phyloP scores from a whole-genome alignment of 2,113 vertebrate species.

The Pyrgilauda ruficollis region DNA sequence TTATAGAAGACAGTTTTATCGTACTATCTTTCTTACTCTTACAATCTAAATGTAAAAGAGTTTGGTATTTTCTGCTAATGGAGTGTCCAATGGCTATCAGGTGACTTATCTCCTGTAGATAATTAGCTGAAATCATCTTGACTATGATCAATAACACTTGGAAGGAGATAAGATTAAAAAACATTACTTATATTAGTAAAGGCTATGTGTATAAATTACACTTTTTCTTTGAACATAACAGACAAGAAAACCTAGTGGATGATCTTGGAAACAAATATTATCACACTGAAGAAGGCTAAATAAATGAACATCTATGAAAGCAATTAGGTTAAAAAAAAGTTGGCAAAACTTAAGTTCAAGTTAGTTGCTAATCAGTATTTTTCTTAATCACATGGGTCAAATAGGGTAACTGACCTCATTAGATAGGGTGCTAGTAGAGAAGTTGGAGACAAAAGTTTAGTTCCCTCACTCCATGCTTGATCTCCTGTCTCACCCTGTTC shows the following conservation, averaged over 20 bases:
- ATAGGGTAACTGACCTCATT: not conserved
- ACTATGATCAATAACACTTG: not conserved
- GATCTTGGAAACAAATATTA: not conserved
- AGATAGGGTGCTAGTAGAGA: not conserved
- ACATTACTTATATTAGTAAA: not conserved
- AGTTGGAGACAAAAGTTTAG: not conserved
- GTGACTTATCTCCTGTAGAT: not conserved
- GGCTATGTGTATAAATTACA: not conserved
- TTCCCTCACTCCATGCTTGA: not conserved
- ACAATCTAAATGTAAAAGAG: not conserved
- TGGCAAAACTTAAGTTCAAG: not conserved
- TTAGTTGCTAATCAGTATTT: not conserved
- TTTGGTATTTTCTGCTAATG: not conserved
- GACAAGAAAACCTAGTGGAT: not conserved
- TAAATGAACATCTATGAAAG: not conserved
- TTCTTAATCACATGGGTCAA: not conserved
- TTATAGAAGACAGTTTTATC: not conserved
- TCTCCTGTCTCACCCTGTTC: not conserved
- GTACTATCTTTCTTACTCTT: not conserved
- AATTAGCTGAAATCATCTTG: not conserved
- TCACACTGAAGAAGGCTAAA: not conserved
- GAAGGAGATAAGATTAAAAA: not conserved
- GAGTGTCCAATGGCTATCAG: not conserved
- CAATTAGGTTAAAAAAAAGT: not conserved
- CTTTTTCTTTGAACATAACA: not conserved